Evolutionary conservation across 2,113 vertebrate species (phyloP).

Genomic region (Labeo catla): DNA sequence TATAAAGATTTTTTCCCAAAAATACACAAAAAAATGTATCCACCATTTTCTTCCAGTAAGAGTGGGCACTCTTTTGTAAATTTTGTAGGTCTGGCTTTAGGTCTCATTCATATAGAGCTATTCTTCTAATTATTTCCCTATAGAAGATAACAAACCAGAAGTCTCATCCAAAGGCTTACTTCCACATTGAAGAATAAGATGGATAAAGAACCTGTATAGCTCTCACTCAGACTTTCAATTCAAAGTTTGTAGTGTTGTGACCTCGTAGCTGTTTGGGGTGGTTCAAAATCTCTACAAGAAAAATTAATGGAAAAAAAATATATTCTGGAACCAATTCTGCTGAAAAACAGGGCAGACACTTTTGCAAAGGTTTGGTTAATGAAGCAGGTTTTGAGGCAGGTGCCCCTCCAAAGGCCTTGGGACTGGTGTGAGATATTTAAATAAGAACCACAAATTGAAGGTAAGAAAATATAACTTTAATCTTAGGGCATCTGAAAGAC

Average conservation of each 20-base stretch:
- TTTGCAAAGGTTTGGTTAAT: not conserved
- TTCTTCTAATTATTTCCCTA: no score
- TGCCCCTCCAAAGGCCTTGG: not conserved
- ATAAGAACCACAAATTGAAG: not conserved
- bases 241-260: not conserved
- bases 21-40: no score
- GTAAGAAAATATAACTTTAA: constrained; percentile 29
- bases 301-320: not conserved
- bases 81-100: no score
- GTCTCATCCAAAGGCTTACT: no score
- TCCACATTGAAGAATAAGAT: no score
- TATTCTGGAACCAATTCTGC: not conserved
- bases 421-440: not conserved
- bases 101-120: no score
- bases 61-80: no score
- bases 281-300: not conserved
- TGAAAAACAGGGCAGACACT: not conserved
- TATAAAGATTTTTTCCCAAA: no score
- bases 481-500: not conserved
- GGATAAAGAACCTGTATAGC: no score
- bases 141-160: no score
- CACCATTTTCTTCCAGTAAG: no score
- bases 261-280: not conserved
- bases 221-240: not conserved
- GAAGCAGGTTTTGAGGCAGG: not conserved